Evolutionary conservation across 2,113 vertebrate species (phyloP).

Genomic region (Colistium nudipinnis): DNA sequence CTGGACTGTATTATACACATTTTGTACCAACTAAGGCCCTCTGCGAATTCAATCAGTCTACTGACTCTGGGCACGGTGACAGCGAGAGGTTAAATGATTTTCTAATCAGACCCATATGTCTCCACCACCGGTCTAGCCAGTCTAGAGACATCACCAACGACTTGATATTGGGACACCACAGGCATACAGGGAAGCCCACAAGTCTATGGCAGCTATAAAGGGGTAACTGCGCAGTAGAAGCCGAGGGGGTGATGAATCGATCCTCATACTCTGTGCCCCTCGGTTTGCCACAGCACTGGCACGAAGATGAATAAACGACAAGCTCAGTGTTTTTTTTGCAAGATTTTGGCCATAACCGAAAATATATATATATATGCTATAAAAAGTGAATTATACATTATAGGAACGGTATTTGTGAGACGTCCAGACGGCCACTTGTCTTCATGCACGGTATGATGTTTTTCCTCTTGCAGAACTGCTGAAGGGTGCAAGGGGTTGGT

Average conservation of each 20-base stretch:
- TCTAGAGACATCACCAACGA: conserved; percentile 62
- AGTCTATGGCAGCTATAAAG: conserved; percentile 58
- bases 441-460: background rate
- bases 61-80: conserved; percentile 74
- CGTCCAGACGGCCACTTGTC: conserved; percentile 8
- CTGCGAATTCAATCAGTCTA: conserved; percentile 81
- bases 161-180: conserved; percentile 63
- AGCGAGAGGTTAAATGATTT: conserved; percentile 73
- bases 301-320: background rate
- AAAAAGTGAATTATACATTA: conserved; percentile 14
- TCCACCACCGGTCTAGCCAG: conserved; percentile 70
- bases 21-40: conserved; percentile 74
- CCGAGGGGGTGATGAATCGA: conserved; percentile 13
- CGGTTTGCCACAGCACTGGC: conserved; percentile 3
- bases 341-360: background rate
- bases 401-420: background rate
- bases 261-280: conserved; percentile 16
- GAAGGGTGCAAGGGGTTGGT: background rate
- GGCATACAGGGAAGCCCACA: conserved; percentile 44
- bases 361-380: background rate
- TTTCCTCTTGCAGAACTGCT: background rate
- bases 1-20: conserved; percentile 77
- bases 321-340: conserved; percentile 20
- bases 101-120: conserved; percentile 84
- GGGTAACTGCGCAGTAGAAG: conserved; percentile 24